phyloP scores from a whole-genome alignment of 2,113 vertebrate species.

The Pterocles burchelli region DNA sequence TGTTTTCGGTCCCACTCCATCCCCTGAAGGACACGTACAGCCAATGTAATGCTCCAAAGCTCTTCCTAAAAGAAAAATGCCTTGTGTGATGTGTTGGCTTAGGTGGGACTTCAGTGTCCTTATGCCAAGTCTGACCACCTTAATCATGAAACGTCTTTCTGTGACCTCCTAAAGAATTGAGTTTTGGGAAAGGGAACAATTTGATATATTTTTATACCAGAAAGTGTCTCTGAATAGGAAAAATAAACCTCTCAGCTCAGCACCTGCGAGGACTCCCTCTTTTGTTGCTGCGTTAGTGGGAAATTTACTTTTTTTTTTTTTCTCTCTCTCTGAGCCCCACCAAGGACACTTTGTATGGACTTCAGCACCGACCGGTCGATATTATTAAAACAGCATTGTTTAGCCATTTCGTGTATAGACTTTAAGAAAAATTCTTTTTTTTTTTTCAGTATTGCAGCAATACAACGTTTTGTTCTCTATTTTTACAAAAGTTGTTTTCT shows the following conservation, averaged over 20 bases:
- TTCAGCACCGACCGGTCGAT: slow-evolving; percentile 57
- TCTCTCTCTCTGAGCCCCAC: background rate
- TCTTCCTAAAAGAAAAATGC: background rate
- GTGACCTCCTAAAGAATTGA: slow-evolving; percentile 25
- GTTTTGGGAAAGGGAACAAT: slow-evolving; percentile 26
- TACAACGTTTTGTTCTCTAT: slow-evolving; percentile 54
- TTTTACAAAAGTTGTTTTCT: slow-evolving; percentile 75
- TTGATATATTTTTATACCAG: background rate
- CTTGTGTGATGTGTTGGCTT: background rate
- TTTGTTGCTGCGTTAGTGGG: background rate
- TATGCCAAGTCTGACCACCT: background rate
- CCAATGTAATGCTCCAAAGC: background rate
- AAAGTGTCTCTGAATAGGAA: slow-evolving; percentile 33
- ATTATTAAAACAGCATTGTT: slow-evolving; percentile 56
- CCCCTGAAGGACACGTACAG: background rate
- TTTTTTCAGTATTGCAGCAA: slow-evolving; percentile 65
- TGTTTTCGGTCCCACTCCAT: background rate
- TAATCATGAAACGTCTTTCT: background rate
- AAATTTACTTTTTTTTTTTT: background rate
- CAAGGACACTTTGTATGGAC: slow-evolving; percentile 22
- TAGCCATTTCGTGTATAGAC: slow-evolving; percentile 59
- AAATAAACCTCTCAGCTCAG: slow-evolving; percentile 33
- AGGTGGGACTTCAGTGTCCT: background rate
- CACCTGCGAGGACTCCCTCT: slow-evolving; percentile 3
- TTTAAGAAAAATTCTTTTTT: slow-evolving; percentile 31